Conservation (phyloP, 2,888 invertebrate species). For the Caenorhabditis panamensis region DNA sequence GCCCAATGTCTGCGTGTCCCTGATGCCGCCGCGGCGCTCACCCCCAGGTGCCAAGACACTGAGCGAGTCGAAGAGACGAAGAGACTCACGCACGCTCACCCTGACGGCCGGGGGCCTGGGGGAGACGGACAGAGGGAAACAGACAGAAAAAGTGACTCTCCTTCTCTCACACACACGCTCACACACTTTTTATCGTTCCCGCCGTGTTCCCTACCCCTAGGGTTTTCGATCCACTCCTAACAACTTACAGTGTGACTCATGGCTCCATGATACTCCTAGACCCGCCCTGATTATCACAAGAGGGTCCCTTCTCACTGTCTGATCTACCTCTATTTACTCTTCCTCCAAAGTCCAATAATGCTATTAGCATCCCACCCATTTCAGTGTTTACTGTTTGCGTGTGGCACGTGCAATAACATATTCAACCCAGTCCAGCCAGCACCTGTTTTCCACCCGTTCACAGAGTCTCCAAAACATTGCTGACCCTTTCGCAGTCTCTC, state of each 20-base stretch:
- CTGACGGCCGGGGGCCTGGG: constrained; percentile 34
- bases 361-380: neutral
- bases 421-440: too few species aligned
- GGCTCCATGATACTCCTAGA: neutral
- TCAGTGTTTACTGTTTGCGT: constrained; percentile 4
- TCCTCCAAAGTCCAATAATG: neutral
- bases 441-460: too few species aligned
- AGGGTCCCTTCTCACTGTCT: neutral
- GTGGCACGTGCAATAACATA: neutral
- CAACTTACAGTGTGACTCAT: constrained; percentile 9
- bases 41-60: constrained; percentile 31
- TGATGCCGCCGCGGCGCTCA: constrained; percentile 38
- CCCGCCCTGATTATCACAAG: neutral
- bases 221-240: constrained; percentile 13
- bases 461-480: too few species aligned
- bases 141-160: constrained; percentile 18
- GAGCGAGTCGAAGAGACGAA: constrained; percentile 17
- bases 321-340: neutral
- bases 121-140: constrained; percentile 37
- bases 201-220: constrained; percentile 34
- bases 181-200: constrained; percentile 53
- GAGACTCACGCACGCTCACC: constrained; percentile 18
- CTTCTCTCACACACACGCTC: constrained; percentile 19
- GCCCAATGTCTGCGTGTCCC: constrained; percentile 20
- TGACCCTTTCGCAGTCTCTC: too few species aligned